Percentiles rank a stretch among this genome's conserved stretches.
These are phyloP conservation scores for Masnerella sp. DNA, from an alignment of 2,888 invertebrate species.

Conservation along the genomic window DNA sequence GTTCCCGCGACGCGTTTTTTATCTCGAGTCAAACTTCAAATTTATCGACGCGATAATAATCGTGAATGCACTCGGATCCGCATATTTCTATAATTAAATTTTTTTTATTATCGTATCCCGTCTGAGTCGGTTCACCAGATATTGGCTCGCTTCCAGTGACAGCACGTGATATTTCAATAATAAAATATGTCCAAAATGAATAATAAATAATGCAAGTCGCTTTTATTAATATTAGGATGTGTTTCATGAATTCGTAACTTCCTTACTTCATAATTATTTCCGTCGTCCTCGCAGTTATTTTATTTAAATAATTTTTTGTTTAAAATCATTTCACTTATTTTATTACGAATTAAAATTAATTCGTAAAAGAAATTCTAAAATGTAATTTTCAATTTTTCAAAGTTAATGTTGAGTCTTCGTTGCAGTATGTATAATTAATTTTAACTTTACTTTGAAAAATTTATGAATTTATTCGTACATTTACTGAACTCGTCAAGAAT, in stretches of 20 bases:
- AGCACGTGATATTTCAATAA: slow-evolving; percentile 14
- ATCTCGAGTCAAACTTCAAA: background rate
- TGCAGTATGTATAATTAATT: too few relatives aligned
- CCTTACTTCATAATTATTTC: background rate
- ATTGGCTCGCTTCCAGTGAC: slow-evolving; percentile 13
- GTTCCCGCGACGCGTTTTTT: background rate
- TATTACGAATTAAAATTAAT: too few relatives aligned
- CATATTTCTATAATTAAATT: slow-evolving; percentile 23
- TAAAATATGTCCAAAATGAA: slow-evolving; percentile 12
- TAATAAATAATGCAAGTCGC: slow-evolving; percentile 12
- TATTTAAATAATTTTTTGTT: too few relatives aligned
- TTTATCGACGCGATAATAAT: background rate
- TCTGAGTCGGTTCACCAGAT: slow-evolving; percentile 1
- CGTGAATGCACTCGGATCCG: slow-evolving; percentile 1
- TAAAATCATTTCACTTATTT: too few relatives aligned
- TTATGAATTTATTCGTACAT: too few relatives aligned
- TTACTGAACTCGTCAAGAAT: too few relatives aligned
- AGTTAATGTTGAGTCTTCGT: too few relatives aligned
- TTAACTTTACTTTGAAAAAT: too few relatives aligned
- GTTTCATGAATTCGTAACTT: background rate
- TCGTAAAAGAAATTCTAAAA: too few relatives aligned
- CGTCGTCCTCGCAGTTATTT: too few relatives aligned
- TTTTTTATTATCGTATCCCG: slow-evolving; percentile 10
- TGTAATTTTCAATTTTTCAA: too few relatives aligned
- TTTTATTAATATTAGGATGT: slow-evolving; percentile 7